phyloP scores from a whole-genome alignment of 2,888 invertebrate genomes.

The Chrysomela aeneicollis region DNA sequence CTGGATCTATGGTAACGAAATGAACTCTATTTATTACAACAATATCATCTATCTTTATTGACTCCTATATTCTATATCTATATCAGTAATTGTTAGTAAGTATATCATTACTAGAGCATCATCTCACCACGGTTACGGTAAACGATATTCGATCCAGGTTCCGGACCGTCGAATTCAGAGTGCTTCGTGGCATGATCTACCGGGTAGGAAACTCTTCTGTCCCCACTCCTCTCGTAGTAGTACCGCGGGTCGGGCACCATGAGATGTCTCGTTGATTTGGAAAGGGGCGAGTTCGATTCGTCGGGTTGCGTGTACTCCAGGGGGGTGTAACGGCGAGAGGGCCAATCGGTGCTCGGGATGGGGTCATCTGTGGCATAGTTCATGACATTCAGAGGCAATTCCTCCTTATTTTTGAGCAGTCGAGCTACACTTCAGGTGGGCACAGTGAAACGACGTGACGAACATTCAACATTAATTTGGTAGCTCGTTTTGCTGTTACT shows the following conservation, averaged over 20 bases:
- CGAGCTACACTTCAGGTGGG: too few species aligned
- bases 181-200: conserved; percentile 52
- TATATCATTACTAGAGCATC: conserved; percentile 12
- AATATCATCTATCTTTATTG: conserved; percentile 23
- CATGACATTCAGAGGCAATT: background rate
- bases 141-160: conserved; percentile 52
- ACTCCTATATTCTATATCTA: conserved; percentile 10
- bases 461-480: too few species aligned
- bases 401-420: conserved; percentile 9
- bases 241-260: conserved; percentile 74
- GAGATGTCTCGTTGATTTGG: conserved; percentile 83
- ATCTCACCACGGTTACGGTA: conserved; percentile 58
- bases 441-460: too few species aligned
- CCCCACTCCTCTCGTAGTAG: conserved; percentile 67
- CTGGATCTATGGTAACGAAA: too few species aligned
- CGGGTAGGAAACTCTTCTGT: conserved; percentile 52
- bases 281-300: conserved; percentile 74
- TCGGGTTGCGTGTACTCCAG: conserved; percentile 83
- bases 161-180: conserved; percentile 52
- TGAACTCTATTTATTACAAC: conserved; percentile 20
- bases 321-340: conserved; percentile 78
- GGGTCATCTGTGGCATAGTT: conserved; percentile 66
- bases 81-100: conserved; percentile 9
- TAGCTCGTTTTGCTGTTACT: too few species aligned
- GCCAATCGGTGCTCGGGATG: conserved; percentile 77